Evolutionary conservation across 1,140 invertebrate species (phyloP), one percentile per base, ranked within the genome.

Genomic region (Drosophila lacertosa): DNA sequence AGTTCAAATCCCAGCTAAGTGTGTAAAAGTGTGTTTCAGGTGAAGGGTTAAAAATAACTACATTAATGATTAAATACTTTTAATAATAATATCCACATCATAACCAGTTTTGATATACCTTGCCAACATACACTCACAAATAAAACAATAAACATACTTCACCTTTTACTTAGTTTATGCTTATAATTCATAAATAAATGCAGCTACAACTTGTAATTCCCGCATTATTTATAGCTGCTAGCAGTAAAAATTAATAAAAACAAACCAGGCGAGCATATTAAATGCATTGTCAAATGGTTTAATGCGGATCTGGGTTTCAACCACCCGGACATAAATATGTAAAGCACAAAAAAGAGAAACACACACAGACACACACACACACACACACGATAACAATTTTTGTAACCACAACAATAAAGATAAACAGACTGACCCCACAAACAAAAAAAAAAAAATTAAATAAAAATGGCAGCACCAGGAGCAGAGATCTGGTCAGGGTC

Each of bases 221-320:
- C 22, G 29, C 50, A 57, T 70, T 71, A 86, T 81, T 84, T 64
- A 81, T 74, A 59, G 33, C 54, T 29, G 6, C 1, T 29, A 2
- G 26, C 26, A 74, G 81, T 88, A 81, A 86, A 88, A 86, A 86
- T 88, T 86, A 86, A 86, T 86, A 88, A 86, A 77, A 86, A 67
- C 77, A 88, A 81, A 62, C 64, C 62, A 33, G 39, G 62, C 66
- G 15, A 63, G 82, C 81, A 84, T 86, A 86, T 86, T 86, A 84
- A 84, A 84, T 77, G 81, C 82, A 70, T 74, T 86, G 70, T 86
- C 82, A 81, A 86, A 86, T 86, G 81, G 82, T 86, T 86, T 86
- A 86, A 86, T 86, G 66, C 77, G 60, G 54, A 16, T 63, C 57
- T 54, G 44, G 47, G n/a, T n/a, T 33, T 42, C 9, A 18, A 22